Conservation (phyloP, 2,888 invertebrate genomes). For the Trissoscelio sp. region DNA sequence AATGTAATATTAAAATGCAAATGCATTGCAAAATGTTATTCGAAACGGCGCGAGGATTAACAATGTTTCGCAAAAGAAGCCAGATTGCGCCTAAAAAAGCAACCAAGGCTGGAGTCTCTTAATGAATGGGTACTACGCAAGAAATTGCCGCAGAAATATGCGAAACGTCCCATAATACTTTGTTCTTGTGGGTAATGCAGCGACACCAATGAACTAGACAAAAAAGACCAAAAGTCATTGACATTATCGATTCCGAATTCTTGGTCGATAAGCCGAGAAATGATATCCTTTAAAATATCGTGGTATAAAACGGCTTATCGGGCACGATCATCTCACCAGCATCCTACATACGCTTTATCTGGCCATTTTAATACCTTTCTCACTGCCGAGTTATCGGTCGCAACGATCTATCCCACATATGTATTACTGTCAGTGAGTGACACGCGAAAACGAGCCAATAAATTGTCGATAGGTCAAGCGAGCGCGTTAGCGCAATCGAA, state of each 20-base stretch:
- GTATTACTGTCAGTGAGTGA: background rate
- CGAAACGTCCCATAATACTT: background rate
- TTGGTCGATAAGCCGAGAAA: slow-evolving; percentile 1
- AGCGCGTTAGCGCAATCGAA: background rate
- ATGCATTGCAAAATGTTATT: slow-evolving; percentile 33
- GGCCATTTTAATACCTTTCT: background rate
- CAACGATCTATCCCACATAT: slow-evolving; percentile 2
- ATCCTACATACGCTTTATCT: slow-evolving; percentile 11
- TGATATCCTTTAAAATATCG: slow-evolving; percentile 26
- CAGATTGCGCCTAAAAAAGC: slow-evolving; percentile 4
- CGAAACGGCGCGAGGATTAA: slow-evolving; percentile 22
- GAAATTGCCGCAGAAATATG: slow-evolving; percentile 33
- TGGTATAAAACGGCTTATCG: slow-evolving; percentile 20
- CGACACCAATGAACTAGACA: background rate
- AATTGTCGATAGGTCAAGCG: slow-evolving; percentile 27
- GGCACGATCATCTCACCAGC: slow-evolving; percentile 16
- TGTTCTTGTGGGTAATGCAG: slow-evolving; percentile 16
- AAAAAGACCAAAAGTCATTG: slow-evolving; percentile 12
- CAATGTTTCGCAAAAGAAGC: slow-evolving; percentile 14
- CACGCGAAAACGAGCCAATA: slow-evolving; percentile 25
- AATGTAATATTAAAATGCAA: slow-evolving; percentile 51
- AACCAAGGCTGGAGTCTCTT: slow-evolving; percentile 22
- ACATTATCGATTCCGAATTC: slow-evolving; percentile 13
- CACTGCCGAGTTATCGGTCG: background rate
- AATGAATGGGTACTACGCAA: slow-evolving; percentile 39